phyloP scores from a whole-genome alignment of 2,113 vertebrate genomes.

The Daphoenositta chrysoptera region DNA sequence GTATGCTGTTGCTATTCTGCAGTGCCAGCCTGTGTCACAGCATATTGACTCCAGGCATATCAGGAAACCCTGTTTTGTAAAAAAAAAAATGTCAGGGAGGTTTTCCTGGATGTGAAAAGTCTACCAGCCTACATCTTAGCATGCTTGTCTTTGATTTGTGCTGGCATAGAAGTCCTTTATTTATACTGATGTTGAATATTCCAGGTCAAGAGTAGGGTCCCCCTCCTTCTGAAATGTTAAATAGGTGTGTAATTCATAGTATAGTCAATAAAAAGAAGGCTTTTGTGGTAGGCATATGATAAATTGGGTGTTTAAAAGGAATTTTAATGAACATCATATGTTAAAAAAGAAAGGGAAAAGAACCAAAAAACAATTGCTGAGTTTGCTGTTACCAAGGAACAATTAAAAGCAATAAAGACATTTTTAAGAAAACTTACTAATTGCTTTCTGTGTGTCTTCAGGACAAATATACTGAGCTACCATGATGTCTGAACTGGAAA shows the following conservation, averaged over 20 bases:
- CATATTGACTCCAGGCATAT: not conserved
- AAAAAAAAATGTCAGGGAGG: not conserved
- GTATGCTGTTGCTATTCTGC: not conserved
- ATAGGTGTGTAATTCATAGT: not conserved
- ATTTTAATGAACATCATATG: not conserved
- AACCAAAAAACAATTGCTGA: fast-evolving
- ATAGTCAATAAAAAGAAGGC: not conserved
- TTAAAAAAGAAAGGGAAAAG: not conserved
- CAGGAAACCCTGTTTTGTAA: not conserved
- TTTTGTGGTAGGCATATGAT: not conserved
- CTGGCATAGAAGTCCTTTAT: not conserved
- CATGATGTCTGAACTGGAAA: not conserved
- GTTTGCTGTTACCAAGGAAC: not conserved
- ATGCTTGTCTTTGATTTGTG: not conserved
- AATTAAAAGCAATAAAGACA: not conserved
- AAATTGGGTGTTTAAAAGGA: not conserved
- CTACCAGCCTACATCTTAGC: not conserved
- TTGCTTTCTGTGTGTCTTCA: not conserved
- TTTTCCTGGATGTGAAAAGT: not conserved
- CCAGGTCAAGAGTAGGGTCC: not conserved
- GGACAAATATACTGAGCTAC: not conserved
- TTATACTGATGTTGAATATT: not conserved
- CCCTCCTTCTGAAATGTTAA: not conserved
- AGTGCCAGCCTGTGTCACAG: not conserved
- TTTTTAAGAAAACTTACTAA: not conserved